Evolutionary conservation across 2,888 invertebrate species (phyloP).

Genomic region (Ochlodes sylvanus): DNA sequence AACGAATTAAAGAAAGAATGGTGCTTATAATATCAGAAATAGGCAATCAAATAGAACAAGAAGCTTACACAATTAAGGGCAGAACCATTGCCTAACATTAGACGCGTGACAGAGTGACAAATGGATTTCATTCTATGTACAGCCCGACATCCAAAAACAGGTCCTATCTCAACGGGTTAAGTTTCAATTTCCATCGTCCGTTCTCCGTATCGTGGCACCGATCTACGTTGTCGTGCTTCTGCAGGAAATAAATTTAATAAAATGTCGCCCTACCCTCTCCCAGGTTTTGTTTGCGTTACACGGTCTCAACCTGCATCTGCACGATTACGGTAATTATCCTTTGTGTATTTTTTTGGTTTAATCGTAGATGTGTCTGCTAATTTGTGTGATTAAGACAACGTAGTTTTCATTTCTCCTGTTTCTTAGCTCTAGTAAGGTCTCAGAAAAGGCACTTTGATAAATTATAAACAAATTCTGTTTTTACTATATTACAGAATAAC

Average conservation of each 20-base stretch:
- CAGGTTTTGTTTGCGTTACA: slow-evolving; percentile 19
- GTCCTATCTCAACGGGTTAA: slow-evolving; percentile 17
- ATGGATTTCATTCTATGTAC: slow-evolving; percentile 30
- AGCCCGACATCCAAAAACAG: slow-evolving; percentile 9
- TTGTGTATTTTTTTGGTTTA: neutral
- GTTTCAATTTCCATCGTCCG: slow-evolving; percentile 13
- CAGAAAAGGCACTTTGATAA: no score
- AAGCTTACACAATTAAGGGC: slow-evolving; percentile 31
- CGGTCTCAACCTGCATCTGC: slow-evolving; percentile 20
- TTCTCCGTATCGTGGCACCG: slow-evolving; percentile 9
- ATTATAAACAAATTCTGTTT: no score
- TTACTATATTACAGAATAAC: no score
- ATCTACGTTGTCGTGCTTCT: slow-evolving; percentile 28
- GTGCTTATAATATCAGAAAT: slow-evolving; percentile 7
- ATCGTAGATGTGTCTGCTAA: no score
- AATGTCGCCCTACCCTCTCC: slow-evolving; percentile 17
- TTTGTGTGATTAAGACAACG: no score
- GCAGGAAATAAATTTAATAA: slow-evolving; percentile 37
- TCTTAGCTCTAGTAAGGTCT: no score
- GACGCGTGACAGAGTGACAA: slow-evolving; percentile 29
- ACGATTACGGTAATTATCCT: slow-evolving; percentile 19
- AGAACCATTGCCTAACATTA: slow-evolving; percentile 23
- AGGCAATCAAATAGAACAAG: slow-evolving; percentile 12
- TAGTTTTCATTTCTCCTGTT: no score
- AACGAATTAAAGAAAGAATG: neutral